phyloP scores from a whole-genome alignment of 2,797 vertebrate species.

The Rousettus madagascariensis region DNA sequence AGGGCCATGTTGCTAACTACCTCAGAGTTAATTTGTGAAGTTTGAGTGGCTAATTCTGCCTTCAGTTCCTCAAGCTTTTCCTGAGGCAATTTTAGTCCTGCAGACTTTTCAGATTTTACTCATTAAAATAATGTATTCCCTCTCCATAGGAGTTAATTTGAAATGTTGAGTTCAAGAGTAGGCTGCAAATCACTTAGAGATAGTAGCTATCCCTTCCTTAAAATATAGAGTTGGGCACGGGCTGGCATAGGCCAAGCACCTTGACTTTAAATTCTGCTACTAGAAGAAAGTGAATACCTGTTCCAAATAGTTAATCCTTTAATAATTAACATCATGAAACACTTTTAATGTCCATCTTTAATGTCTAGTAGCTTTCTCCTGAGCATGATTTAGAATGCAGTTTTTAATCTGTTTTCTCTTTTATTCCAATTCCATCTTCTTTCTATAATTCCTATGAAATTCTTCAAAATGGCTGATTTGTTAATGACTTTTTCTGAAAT shows the following conservation, averaged over 20 bases:
- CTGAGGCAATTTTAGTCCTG: not conserved
- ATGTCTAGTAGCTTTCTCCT: not conserved
- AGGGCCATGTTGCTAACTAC: not conserved
- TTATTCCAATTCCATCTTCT: not conserved
- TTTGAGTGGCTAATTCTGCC: not conserved
- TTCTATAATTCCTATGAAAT: not conserved
- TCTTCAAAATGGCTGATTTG: not conserved
- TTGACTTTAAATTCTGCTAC: not conserved
- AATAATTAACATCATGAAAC: not conserved
- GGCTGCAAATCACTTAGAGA: not conserved
- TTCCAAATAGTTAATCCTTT: not conserved
- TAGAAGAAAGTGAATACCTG: not conserved
- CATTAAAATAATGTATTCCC: not conserved
- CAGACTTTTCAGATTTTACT: not conserved
- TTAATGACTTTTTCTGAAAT: not conserved
- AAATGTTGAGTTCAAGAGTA: not conserved
- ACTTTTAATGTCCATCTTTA: not conserved
- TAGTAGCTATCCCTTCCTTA: not conserved
- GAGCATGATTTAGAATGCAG: not conserved
- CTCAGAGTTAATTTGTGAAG: not conserved
- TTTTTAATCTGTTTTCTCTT: not conserved
- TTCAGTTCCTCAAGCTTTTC: not conserved
- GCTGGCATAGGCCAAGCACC: rapidly evolving
- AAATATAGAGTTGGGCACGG: not conserved
- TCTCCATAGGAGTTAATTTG: not conserved